These are phyloP conservation scores for Ceratotherium simum DNA, from an alignment of 2,113 vertebrate species.

Conservation along the genomic window DNA sequence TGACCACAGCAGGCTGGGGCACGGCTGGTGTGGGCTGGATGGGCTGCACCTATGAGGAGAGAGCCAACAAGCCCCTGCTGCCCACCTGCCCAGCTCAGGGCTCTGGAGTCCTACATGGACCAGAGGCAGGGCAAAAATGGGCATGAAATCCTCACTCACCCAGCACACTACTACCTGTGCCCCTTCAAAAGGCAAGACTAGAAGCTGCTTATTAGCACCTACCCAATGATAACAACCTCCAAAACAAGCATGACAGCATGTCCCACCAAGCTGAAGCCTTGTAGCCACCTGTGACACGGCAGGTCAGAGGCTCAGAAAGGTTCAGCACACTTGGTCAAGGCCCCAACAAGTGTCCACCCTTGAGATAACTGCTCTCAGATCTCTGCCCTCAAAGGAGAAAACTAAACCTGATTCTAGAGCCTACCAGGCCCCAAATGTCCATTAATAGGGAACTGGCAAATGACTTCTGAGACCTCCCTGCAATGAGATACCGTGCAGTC, in stretches of 20 bases:
- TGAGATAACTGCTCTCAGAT: background rate
- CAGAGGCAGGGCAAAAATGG: background rate
- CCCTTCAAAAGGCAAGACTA: background rate
- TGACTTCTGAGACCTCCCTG: background rate
- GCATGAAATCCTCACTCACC: background rate
- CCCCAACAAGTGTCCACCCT: background rate
- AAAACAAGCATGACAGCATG: background rate
- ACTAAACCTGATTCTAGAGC: background rate
- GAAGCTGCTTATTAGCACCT: background rate
- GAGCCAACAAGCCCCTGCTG: background rate
- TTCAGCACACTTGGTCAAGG: background rate
- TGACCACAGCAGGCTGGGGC: constrained; percentile 90
- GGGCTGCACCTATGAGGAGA: constrained; percentile 84
- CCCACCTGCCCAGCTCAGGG: background rate
- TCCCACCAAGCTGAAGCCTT: background rate
- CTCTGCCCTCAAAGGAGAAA: constrained; percentile 39
- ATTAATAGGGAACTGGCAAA: background rate
- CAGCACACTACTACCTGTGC: background rate
- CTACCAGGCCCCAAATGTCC: background rate
- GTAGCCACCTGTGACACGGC: background rate
- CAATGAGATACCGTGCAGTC: background rate
- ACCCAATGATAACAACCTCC: background rate
- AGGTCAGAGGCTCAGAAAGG: background rate
- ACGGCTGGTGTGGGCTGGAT: constrained; percentile 88
- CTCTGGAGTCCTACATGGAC: background rate